Percentiles rank a stretch among this genome's conserved stretches.
Conservation (phyloP, 2,797 vertebrate species). For the Enteromius paludinosus region DNA sequence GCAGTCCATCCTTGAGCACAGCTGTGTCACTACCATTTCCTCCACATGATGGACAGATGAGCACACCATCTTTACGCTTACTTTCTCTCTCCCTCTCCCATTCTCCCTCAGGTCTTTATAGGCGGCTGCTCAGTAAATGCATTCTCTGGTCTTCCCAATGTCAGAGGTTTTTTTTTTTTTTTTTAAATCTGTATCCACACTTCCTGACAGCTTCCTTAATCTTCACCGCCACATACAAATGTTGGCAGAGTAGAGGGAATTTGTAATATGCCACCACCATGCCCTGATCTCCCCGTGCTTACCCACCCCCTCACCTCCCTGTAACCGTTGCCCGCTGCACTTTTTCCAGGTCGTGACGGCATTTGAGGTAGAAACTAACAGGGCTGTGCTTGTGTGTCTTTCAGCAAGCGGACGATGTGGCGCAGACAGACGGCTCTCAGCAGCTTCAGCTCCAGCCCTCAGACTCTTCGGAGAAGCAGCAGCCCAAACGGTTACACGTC, state of each 20-base stretch:
- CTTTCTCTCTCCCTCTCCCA: constrained; percentile 31
- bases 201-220: constrained; percentile 62
- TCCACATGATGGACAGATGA: constrained; percentile 64
- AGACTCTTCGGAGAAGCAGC: constrained; percentile 93
- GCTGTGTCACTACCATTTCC: constrained; percentile 58
- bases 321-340: constrained; percentile 7
- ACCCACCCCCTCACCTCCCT: constrained; percentile 5
- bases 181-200: constrained; percentile 63
- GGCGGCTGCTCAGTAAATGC: constrained; percentile 62
- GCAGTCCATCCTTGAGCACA: constrained; percentile 58
- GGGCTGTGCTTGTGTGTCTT: constrained; percentile 66
- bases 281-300: constrained; percentile 31
- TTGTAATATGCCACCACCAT: constrained; percentile 53
- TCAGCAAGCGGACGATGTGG: constrained; percentile 91
- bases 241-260: constrained; percentile 56
- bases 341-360: neutral
- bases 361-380: constrained; percentile 46
- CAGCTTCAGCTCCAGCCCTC: constrained; percentile 88
- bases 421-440: constrained; percentile 93
- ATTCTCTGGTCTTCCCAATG: constrained; percentile 63
- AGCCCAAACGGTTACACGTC: constrained; percentile 96
- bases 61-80: constrained; percentile 55
- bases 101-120: constrained; percentile 64
- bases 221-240: constrained; percentile 60
- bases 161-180: constrained; percentile 58